These are phyloP conservation scores for Syngnathus scovelli DNA, from an alignment of 2,113 vertebrate species.

Conservation along the genomic window DNA sequence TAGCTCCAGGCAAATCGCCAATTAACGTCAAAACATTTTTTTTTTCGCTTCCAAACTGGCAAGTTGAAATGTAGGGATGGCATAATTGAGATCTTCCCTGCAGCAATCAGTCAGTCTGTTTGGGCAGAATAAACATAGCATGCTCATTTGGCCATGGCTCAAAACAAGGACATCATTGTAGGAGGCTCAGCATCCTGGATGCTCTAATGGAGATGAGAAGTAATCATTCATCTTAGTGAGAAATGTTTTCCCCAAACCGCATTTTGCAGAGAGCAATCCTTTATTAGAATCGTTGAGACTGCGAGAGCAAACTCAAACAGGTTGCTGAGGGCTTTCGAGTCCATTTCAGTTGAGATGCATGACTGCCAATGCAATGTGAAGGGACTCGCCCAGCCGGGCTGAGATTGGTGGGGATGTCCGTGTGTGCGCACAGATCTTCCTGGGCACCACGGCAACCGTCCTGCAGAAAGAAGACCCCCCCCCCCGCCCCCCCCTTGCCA, in stretches of 20 bases:
- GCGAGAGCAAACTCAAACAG: constrained; percentile 25
- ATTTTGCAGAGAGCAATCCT: background rate
- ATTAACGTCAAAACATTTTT: constrained; percentile 9
- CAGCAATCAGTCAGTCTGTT: constrained; percentile 11
- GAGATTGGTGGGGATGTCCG: constrained; percentile 68
- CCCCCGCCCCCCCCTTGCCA: constrained; percentile 57
- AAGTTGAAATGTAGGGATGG: constrained; percentile 1
- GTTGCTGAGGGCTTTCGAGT: constrained; percentile 40
- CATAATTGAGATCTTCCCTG: constrained; percentile 17
- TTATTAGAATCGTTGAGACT: background rate
- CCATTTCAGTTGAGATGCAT: constrained; percentile 34
- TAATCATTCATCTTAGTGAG: constrained; percentile 15
- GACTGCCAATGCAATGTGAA: constrained; percentile 42
- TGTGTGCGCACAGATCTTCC: constrained; percentile 73
- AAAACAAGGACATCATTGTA: constrained; percentile 14
- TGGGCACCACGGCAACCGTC: constrained; percentile 77
- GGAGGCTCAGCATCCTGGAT: constrained; percentile 2
- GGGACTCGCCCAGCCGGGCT: constrained; percentile 56
- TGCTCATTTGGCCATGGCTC: constrained; percentile 18
- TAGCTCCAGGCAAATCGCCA: constrained; percentile 12
- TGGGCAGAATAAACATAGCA: constrained; percentile 28
- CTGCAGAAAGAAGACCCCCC: constrained; percentile 74
- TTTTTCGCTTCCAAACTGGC: background rate
- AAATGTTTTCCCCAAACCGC: constrained; percentile 12
- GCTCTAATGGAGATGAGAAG: constrained; percentile 3